Evolutionary conservation across 2,113 vertebrate species (phyloP).

Genomic region (Carassius carassius): DNA sequence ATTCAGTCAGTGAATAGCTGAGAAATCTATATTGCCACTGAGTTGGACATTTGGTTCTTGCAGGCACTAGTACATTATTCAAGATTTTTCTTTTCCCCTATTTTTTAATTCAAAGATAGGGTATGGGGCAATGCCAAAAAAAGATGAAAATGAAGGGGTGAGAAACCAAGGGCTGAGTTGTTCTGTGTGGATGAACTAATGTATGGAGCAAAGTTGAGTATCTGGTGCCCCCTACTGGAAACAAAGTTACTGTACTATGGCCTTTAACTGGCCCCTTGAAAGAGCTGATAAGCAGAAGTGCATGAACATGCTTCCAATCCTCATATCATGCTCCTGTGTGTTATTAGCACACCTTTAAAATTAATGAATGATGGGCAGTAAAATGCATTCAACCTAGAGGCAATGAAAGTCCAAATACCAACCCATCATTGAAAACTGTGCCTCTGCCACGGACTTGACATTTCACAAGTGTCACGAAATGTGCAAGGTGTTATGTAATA

Average conservation of each 20-base stretch:
- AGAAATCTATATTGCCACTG: conserved; percentile 53
- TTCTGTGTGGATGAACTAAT: neutral
- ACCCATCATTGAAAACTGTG: neutral
- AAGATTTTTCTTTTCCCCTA: conserved; percentile 29
- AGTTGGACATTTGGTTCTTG: conserved; percentile 36
- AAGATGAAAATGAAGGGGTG: conserved; percentile 19
- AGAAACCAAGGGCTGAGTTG: neutral
- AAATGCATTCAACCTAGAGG: neutral
- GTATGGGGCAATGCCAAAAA: conserved; percentile 13
- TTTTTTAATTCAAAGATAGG: conserved; percentile 46
- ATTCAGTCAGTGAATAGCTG: conserved; percentile 43
- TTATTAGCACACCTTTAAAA: neutral
- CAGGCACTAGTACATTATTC: conserved; percentile 61
- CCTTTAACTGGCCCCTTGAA: neutral
- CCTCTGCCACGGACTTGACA: neutral
- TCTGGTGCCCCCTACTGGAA: conserved; percentile 67
- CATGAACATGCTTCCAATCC: neutral
- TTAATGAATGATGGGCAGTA: neutral
- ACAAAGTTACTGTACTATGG: neutral
- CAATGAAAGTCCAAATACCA: neutral
- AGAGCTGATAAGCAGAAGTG: neutral
- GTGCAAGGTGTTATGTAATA: neutral
- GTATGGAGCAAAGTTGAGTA: conserved; percentile 8
- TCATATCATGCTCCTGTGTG: neutral
- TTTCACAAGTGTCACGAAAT: neutral